Conservation (phyloP, 1,140 invertebrate species). For the Portunus trituberculatus region DNA sequence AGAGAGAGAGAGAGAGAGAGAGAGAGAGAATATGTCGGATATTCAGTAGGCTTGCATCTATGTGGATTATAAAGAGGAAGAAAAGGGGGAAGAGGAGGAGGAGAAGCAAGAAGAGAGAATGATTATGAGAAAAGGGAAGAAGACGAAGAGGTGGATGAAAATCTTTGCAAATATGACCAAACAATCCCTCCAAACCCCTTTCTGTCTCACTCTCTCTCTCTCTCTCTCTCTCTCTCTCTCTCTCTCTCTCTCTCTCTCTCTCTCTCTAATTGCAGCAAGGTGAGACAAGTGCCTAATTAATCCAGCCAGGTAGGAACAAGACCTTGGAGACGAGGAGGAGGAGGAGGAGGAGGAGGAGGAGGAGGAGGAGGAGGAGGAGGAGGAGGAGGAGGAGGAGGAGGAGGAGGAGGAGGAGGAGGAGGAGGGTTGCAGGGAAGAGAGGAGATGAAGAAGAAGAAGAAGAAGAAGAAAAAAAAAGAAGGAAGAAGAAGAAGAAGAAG, state of each 20-base stretch:
- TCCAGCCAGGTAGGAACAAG: neutral
- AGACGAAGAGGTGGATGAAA: no score
- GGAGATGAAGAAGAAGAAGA: neutral
- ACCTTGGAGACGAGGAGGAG: neutral
- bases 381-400: neutral
- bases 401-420: neutral
- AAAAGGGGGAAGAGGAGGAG: no score
- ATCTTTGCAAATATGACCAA: no score
- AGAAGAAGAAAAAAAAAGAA: neutral
- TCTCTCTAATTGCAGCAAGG: no score
- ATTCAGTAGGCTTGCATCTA: no score
- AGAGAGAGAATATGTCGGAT: no score
- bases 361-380: neutral
- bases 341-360: conserved; percentile 1
- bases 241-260: neutral
- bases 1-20: no score
- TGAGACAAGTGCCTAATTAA: conserved; percentile 5
- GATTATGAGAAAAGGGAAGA: neutral
- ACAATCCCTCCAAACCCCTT: neutral
- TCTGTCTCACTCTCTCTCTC: neutral
- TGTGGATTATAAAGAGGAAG: no score
- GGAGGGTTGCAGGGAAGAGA: neutral
- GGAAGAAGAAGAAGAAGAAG: neutral
- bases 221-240: no score
- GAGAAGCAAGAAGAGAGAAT: no score